These are phyloP conservation scores for Agrochola litura DNA, from an alignment of 2,888 invertebrate species.

Conservation along the genomic window DNA sequence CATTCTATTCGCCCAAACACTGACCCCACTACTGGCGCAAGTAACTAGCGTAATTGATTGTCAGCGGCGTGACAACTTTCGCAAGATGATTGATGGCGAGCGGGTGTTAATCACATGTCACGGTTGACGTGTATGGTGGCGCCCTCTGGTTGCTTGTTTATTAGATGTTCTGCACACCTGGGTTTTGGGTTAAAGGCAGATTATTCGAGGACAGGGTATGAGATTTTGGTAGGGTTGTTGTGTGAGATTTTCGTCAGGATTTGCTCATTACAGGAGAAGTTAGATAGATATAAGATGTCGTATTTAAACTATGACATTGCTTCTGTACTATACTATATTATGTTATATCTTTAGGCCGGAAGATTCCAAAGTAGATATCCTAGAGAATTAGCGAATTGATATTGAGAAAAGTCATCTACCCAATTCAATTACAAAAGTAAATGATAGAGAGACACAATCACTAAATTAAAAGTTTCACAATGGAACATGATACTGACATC, in stretches of 20 bases:
- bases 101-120: slow-evolving; percentile 57
- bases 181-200: background rate
- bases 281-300: background rate
- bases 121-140: slow-evolving; percentile 49
- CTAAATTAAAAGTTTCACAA: background rate
- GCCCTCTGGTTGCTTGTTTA: slow-evolving; percentile 43
- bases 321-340: no score
- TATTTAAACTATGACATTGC: background rate
- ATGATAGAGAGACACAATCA: background rate
- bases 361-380: background rate
- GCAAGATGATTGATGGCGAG: slow-evolving; percentile 58
- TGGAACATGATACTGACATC: background rate
- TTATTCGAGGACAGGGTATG: background rate
- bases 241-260: background rate
- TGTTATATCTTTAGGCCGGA: background rate
- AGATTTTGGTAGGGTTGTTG: slow-evolving; percentile 3
- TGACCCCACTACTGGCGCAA: slow-evolving; percentile 49
- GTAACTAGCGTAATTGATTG: slow-evolving; percentile 59
- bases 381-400: background rate
- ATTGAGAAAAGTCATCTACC: background rate
- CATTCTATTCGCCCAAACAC: slow-evolving; percentile 48
- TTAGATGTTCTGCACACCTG: slow-evolving; percentile 41
- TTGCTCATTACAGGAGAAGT: background rate
- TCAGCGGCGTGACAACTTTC: slow-evolving; percentile 61
- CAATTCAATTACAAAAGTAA: background rate